These are phyloP conservation scores for Amorpha juglandis DNA, from an alignment of 2,888 invertebrate genomes.

Conservation along the genomic window DNA sequence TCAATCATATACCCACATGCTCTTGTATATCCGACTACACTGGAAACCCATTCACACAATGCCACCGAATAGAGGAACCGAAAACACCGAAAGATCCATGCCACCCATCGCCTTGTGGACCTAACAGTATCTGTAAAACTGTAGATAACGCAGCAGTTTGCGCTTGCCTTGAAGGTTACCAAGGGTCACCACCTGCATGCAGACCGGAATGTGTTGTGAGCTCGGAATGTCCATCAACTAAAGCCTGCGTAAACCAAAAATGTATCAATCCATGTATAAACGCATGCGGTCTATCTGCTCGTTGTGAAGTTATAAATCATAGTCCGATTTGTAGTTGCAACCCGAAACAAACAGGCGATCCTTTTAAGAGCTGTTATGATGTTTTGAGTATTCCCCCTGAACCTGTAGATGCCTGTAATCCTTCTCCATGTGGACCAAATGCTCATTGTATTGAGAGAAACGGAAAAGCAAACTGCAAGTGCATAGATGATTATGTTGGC, in stretches of 20 bases:
- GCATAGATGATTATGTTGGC: constrained; percentile 90
- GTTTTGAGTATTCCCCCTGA: constrained; percentile 64
- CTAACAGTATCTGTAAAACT: constrained; percentile 90
- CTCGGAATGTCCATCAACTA: constrained; percentile 91
- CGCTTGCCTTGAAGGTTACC: constrained; percentile 89
- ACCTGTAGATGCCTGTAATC: constrained; percentile 86
- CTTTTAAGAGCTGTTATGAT: constrained; percentile 89
- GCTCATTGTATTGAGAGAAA: constrained; percentile 88
- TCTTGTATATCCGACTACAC: constrained; percentile 87
- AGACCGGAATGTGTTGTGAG: constrained; percentile 93
- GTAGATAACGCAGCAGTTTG: constrained; percentile 92
- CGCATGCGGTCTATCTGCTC: constrained; percentile 90
- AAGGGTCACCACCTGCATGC: constrained; percentile 91
- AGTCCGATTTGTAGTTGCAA: constrained; percentile 94
- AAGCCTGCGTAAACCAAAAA: constrained; percentile 92
- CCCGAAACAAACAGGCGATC: constrained; percentile 90
- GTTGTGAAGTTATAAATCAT: constrained; percentile 92
- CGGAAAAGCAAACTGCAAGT: constrained; percentile 89
- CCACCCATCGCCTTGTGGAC: constrained; percentile 90
- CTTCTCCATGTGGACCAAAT: constrained; percentile 93
- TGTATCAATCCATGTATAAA: constrained; percentile 93
- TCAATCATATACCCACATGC: constrained; percentile 90
- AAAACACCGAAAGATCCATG: constrained; percentile 87
- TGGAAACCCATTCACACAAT: constrained; percentile 88
- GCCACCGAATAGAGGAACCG: constrained; percentile 63